A percentile compares a stretch with the other conserved stretches of the same genome.
Evolutionary conservation across 2,888 invertebrate species (phyloP).

Genomic region (Cyrtodaria siliqua): DNA sequence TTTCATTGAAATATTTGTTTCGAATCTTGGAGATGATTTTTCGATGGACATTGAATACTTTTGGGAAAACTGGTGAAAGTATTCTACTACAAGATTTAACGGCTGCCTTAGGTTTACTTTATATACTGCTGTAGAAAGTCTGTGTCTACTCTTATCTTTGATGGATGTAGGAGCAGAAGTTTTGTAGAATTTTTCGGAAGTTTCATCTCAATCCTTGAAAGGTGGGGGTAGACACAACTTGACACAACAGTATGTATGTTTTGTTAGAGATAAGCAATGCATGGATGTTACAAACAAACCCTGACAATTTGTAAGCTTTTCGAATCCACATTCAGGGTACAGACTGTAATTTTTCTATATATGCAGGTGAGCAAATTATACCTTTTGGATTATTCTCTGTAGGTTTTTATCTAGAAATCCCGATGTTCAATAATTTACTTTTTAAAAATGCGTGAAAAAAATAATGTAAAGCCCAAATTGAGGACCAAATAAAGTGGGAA

Average conservation of each 20-base stretch:
- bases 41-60: constrained; percentile 10
- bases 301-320: background rate
- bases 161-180: too few species aligned
- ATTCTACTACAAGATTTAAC: constrained; percentile 5
- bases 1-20: constrained; percentile 21
- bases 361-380: constrained; percentile 55
- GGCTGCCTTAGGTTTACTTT: constrained; percentile 9
- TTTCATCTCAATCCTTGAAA: too few species aligned
- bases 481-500: constrained; percentile 29
- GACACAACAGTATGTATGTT: too few species aligned
- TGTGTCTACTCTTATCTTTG: too few species aligned
- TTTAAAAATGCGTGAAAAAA: too few species aligned
- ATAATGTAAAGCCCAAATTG: background rate
- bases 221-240: too few species aligned
- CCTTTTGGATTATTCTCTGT: constrained; percentile 9
- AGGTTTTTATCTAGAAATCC: constrained; percentile 3
- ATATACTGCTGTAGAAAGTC: constrained; percentile 11
- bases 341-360: constrained; percentile 19
- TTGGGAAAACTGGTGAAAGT: constrained; percentile 19
- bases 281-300: too few species aligned
- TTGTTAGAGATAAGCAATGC: too few species aligned
- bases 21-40: constrained; percentile 6
- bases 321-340: constrained; percentile 14
- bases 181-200: too few species aligned
- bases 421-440: too few species aligned